These are phyloP conservation scores for Ylistrum balloti DNA, from an alignment of 1,140 invertebrate genomes.

Conservation along the genomic window DNA sequence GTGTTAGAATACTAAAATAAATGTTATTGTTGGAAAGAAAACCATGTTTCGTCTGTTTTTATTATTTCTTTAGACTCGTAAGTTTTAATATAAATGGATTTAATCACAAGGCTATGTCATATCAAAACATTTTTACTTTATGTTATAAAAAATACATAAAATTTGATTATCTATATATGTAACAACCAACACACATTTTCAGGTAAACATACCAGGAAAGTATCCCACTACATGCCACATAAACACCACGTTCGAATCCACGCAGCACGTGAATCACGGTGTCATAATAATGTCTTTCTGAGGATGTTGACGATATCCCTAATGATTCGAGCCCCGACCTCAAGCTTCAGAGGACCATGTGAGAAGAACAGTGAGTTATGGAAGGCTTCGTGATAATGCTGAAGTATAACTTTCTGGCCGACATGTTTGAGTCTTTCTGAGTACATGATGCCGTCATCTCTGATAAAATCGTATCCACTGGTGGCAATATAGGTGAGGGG, in stretches of 20 bases:
- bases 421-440: slow-evolving; percentile 64
- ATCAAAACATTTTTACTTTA: too few relatives aligned
- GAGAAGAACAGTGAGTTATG: slow-evolving; percentile 70
- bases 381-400: slow-evolving; percentile 66
- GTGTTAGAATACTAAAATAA: slow-evolving; percentile 19
- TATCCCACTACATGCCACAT: too few relatives aligned
- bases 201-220: too few relatives aligned
- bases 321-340: slow-evolving; percentile 65
- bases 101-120: too few relatives aligned
- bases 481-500: slow-evolving; percentile 71
- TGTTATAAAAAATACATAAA: too few relatives aligned
- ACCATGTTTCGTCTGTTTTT: background rate
- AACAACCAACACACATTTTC: too few relatives aligned
- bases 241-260: too few relatives aligned
- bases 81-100: too few relatives aligned
- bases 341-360: slow-evolving; percentile 66
- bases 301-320: slow-evolving; percentile 60
- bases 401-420: slow-evolving; percentile 60
- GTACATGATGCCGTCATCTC: slow-evolving; percentile 75
- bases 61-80: too few relatives aligned
- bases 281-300: slow-evolving; percentile 45
- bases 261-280: too few relatives aligned
- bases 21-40: slow-evolving; percentile 29
- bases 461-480: slow-evolving; percentile 71
- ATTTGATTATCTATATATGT: too few relatives aligned